A percentile compares a stretch with the other conserved stretches of the same genome.
Evolutionary conservation across 2,113 vertebrate species (phyloP).

Genomic region (Oreochromis aureus): DNA sequence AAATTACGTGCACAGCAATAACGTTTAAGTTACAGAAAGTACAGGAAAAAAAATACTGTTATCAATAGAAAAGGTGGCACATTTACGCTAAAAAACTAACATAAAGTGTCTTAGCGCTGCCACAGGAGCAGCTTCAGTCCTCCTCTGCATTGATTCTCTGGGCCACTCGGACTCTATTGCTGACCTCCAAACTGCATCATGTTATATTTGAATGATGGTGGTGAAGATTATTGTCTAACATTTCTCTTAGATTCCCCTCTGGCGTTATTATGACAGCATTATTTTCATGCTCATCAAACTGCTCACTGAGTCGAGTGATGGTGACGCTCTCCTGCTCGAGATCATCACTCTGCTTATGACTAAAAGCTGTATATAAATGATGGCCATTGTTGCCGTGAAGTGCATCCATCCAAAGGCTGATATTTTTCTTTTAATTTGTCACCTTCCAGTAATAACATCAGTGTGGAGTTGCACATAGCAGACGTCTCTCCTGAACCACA

Average conservation of each 20-base stretch:
- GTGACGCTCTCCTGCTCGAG: too few relatives aligned
- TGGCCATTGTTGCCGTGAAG: background rate
- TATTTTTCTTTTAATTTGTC: background rate
- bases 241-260: too few relatives aligned
- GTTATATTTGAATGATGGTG: background rate
- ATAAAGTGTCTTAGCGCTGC: background rate
- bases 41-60: background rate
- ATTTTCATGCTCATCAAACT: too few relatives aligned
- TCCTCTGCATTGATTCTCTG: accelerated
- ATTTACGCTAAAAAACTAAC: accelerated
- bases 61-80: background rate
- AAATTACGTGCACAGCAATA: accelerated
- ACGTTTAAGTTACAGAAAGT: background rate
- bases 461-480: background rate
- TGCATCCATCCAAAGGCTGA: background rate
- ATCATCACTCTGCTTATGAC: background rate
- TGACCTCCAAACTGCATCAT: background rate
- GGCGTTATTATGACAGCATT: background rate
- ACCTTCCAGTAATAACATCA: background rate
- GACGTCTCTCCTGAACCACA: background rate
- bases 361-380: background rate
- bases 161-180: accelerated
- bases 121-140: background rate
- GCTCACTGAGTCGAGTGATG: background rate
- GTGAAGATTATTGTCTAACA: background rate